Percentiles rank a stretch among this genome's conserved stretches.
Conservation (phyloP, 2,797 vertebrate species). For the Pantherophis vulpinus region DNA sequence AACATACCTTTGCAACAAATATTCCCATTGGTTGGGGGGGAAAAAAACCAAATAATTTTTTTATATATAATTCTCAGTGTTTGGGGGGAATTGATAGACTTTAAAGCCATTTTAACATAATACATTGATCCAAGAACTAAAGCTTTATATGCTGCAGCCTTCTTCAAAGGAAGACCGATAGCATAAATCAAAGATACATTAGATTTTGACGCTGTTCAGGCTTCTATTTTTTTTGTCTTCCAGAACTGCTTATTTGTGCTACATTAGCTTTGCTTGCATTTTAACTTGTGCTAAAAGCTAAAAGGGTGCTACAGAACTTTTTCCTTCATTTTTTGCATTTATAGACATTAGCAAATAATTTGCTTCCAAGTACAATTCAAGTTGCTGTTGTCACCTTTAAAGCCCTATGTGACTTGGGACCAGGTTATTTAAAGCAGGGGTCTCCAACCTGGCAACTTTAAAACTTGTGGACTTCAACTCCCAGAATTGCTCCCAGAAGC, state of each 20-base stretch:
- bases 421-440: neutral
- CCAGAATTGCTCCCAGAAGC: too few species aligned
- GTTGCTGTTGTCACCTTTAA: neutral
- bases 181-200: slow-evolving; percentile 19
- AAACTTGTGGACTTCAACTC: too few species aligned
- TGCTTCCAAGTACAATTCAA: neutral
- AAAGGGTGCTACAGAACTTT: neutral
- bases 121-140: neutral
- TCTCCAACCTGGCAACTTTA: too few species aligned
- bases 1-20: too few species aligned
- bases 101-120: too few species aligned
- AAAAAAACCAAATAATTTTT: too few species aligned
- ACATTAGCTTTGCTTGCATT: neutral
- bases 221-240: neutral
- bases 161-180: slow-evolving; percentile 9
- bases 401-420: neutral
- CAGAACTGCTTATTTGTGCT: neutral
- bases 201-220: neutral
- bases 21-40: too few species aligned
- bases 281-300: neutral
- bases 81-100: too few species aligned
- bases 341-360: neutral
- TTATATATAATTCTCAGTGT: too few species aligned
- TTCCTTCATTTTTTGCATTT: neutral
- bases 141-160: neutral